Conservation (phyloP, 2,888 invertebrate species). For the Eristalis intricaria region DNA sequence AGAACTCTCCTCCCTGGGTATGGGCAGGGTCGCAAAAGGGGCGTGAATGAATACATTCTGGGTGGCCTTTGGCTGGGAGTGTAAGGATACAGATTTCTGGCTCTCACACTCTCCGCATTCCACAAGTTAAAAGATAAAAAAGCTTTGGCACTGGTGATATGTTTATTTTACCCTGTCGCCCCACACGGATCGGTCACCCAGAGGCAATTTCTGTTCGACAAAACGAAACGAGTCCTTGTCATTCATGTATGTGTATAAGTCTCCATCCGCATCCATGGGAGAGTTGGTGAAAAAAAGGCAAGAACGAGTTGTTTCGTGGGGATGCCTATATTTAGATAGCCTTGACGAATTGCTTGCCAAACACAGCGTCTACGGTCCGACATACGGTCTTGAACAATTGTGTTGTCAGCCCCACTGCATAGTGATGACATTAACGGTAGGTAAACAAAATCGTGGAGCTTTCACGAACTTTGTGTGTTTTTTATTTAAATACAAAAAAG, state of each 20-base stretch:
- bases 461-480: slow-evolving; percentile 22
- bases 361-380: slow-evolving; percentile 23
- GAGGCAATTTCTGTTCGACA: background rate
- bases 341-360: slow-evolving; percentile 55
- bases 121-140: slow-evolving; percentile 35
- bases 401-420: slow-evolving; percentile 42
- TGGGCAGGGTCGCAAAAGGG: slow-evolving; percentile 23
- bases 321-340: slow-evolving; percentile 62
- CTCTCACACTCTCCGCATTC: slow-evolving; percentile 24
- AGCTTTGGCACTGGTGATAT: background rate
- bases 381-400: slow-evolving; percentile 40
- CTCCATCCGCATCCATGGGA: background rate
- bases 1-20: background rate
- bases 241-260: background rate
- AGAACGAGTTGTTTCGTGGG: background rate
- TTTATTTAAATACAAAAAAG: slow-evolving; percentile 46
- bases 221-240: background rate
- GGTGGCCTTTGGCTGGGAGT: slow-evolving; percentile 53
- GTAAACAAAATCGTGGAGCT: slow-evolving; percentile 58
- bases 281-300: background rate
- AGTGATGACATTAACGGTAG: slow-evolving; percentile 55
- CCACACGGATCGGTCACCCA: background rate
- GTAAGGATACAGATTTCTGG: slow-evolving; percentile 23
- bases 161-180: background rate
- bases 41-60: slow-evolving; percentile 16